Percentiles rank a stretch among this genome's conserved stretches.
These are phyloP conservation scores for Bovichtus diacanthus DNA, from an alignment of 2,797 vertebrate genomes.

Conservation along the genomic window DNA sequence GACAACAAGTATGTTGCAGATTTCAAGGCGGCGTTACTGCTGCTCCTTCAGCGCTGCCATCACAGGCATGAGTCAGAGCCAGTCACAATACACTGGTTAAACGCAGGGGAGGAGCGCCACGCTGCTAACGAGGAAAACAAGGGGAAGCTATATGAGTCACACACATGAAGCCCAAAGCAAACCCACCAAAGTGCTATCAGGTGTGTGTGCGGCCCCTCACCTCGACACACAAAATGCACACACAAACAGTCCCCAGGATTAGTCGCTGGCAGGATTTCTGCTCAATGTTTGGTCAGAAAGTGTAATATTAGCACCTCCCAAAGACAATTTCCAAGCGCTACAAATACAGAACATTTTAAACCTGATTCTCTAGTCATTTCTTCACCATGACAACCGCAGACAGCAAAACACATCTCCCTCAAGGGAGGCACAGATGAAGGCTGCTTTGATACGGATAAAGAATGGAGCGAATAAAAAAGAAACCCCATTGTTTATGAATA, in stretches of 20 bases:
- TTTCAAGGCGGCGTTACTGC: conserved; percentile 12
- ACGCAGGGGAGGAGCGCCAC: conserved; percentile 31
- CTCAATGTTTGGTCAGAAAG: background rate
- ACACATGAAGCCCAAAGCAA: conserved; percentile 31
- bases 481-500: background rate
- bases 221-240: background rate
- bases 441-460: conserved; percentile 27
- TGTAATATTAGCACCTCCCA: background rate
- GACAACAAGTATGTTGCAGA: background rate
- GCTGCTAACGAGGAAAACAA: conserved; percentile 39
- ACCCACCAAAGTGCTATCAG: conserved; percentile 35
- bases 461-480: background rate
- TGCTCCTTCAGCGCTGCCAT: conserved; percentile 29
- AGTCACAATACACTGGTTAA: conserved; percentile 42
- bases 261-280: background rate
- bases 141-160: conserved; percentile 56
- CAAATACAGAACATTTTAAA: conserved; percentile 36
- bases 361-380: conserved; percentile 19
- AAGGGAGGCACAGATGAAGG: conserved; percentile 33
- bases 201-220: background rate
- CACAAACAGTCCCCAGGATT: background rate
- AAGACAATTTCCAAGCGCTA: conserved; percentile 2
- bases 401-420: conserved; percentile 29
- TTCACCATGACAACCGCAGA: conserved; percentile 69
- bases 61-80: conserved; percentile 49